These are phyloP conservation scores for Diuraphis noxia DNA, from an alignment of 1,140 invertebrate genomes.

Conservation along the genomic window DNA sequence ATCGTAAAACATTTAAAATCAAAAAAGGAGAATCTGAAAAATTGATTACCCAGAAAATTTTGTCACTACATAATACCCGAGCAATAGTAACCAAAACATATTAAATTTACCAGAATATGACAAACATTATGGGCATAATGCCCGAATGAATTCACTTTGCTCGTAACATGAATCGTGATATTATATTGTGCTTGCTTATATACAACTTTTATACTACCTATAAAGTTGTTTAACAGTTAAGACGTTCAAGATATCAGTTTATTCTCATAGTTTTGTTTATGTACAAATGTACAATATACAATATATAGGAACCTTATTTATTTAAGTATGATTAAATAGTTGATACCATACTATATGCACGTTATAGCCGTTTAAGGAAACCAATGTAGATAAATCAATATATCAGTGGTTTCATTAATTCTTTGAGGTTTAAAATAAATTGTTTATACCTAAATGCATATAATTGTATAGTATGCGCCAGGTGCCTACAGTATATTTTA, in stretches of 20 bases:
- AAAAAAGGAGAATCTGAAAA: too few species aligned
- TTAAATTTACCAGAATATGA: background rate
- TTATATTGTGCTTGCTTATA: background rate
- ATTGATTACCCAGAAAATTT: too few species aligned
- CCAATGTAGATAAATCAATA: background rate
- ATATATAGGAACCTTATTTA: background rate
- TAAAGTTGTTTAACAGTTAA: background rate
- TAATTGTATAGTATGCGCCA: background rate
- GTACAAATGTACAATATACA: background rate
- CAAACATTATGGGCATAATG: background rate
- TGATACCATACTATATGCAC: background rate
- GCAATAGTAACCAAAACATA: background rate
- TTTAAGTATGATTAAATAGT: background rate
- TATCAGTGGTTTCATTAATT: background rate
- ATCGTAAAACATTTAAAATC: too few species aligned
- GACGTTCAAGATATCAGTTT: background rate
- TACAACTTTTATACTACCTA: background rate
- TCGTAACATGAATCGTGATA: background rate
- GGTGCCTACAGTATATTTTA: background rate
- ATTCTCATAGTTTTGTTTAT: background rate
- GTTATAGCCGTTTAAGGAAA: background rate
- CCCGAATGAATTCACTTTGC: background rate
- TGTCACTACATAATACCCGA: too few species aligned
- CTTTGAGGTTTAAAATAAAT: background rate
- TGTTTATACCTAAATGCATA: background rate